Base-by-base conservation (phyloP, 2,888 invertebrate species). In the Heliothis peltigera region DNA sequence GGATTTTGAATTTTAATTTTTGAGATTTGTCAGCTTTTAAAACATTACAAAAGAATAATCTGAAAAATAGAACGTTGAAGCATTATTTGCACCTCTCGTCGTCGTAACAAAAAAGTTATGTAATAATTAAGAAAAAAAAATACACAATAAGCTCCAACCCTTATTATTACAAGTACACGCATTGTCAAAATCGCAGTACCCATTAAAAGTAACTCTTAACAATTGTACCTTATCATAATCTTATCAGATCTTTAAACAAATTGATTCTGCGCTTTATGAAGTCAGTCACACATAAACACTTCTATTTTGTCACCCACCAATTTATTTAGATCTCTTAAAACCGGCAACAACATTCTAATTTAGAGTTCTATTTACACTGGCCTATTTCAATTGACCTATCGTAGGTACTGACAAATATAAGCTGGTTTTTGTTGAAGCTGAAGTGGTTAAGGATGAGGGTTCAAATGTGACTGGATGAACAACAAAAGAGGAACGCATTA, bases 231-330 rank as follows among this genome's bases (percentile, higher is more conserved):
- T 75, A 80, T 80, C 79, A 80, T 80, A 75, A 86, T 84, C 84
- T 79, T 73, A 85, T 86, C 82, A 75, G 35, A 74, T 68, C 72
- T 77, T 32, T 21, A 44, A 65, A 76, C 67, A 78, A 80, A 84
- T 80, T 83, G 83, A 84, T 85, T 79, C 65, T 75, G 66, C 72
- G 78, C 84, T 85, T 84, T 86, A 83, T 71, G 85, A 84, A 88
- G 75, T 84, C 89, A 87, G 81, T 90, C 85, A 85, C 79, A 84
- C 86, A 86, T 88, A 90, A 90, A 89, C 86, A 89, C 84, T 84
- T 84, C 64, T 67, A 82, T 75, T 81, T 84, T 84, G 76, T 79
- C 68, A 69, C 19, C 19, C 51, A 58, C 85, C 81, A 83, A 73
- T 78, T 65, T 74, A 71, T 46, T 52, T 21, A 77, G 81, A 85